Percentiles rank a stretch among this genome's conserved stretches.
phyloP scores from a whole-genome alignment of 2,888 invertebrate genomes.

The Phalangium opilio region DNA sequence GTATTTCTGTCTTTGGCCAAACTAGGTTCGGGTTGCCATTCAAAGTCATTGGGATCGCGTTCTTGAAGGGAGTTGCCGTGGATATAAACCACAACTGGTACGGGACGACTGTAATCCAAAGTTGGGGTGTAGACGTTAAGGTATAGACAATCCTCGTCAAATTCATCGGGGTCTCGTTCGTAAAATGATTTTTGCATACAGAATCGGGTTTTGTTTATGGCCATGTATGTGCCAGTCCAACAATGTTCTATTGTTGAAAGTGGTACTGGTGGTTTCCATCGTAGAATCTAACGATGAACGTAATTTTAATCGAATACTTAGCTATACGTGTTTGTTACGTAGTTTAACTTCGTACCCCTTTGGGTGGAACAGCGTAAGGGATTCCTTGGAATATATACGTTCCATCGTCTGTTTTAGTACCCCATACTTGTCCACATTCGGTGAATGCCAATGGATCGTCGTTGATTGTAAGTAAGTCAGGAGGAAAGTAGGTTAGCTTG shows the following conservation, averaged over 20 bases:
- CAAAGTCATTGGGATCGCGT: slow-evolving; percentile 15
- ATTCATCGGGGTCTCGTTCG: slow-evolving; percentile 6
- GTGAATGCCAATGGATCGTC: slow-evolving; percentile 10
- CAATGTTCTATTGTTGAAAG: slow-evolving; percentile 19
- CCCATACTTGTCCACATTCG: slow-evolving; percentile 19
- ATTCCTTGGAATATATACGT: slow-evolving; percentile 54
- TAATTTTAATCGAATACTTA: no score
- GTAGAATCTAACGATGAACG: slow-evolving; percentile 15
- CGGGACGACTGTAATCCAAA: slow-evolving; percentile 20
- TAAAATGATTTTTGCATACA: slow-evolving; percentile 41
- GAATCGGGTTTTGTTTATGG: slow-evolving; percentile 41
- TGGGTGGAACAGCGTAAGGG: slow-evolving; percentile 49
- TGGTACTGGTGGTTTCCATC: slow-evolving; percentile 38
- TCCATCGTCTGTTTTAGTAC: slow-evolving; percentile 14
- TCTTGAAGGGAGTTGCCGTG: slow-evolving; percentile 19
- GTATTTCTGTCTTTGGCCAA: slow-evolving; percentile 61
- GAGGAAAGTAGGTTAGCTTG: no score
- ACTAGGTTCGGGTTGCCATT: slow-evolving; percentile 52
- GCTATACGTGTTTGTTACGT: no score
- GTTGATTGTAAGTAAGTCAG: no score
- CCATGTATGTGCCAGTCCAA: slow-evolving; percentile 41
- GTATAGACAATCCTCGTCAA: slow-evolving; percentile 51
- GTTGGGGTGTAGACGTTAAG: slow-evolving; percentile 56
- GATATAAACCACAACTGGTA: slow-evolving; percentile 20
- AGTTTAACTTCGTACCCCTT: slow-evolving; percentile 39